Evolutionary conservation across 1,140 invertebrate genomes (phyloP).

Genomic region (Melanaphis sacchari): DNA sequence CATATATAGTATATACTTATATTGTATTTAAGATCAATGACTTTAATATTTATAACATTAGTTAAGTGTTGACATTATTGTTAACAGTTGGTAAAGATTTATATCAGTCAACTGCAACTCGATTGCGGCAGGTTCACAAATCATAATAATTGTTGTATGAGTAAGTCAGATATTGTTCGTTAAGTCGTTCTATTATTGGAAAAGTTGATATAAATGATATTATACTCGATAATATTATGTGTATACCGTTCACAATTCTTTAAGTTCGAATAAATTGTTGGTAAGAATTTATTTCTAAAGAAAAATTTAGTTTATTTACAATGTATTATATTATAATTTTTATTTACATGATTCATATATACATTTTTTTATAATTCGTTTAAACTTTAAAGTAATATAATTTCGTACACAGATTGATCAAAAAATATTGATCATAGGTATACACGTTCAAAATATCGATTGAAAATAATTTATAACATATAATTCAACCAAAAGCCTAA

Average conservation of each 20-base stretch:
- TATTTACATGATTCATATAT: too few species aligned
- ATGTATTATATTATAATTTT: neutral
- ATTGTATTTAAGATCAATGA: neutral
- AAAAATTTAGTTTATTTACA: too few species aligned
- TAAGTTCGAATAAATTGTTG: neutral
- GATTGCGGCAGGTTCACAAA: neutral
- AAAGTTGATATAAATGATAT: neutral
- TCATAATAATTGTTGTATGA: neutral
- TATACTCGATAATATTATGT: neutral
- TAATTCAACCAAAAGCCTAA: too few species aligned
- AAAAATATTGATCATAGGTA: too few species aligned
- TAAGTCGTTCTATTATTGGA: neutral
- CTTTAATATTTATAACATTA: neutral
- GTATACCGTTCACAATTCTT: neutral
- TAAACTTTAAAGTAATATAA: too few species aligned
- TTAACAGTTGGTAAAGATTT: neutral
- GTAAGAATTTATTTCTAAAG: neutral
- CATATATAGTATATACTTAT: neutral
- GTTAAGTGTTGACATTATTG: neutral
- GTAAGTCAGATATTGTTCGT: neutral
- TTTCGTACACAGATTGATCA: too few species aligned
- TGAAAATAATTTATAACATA: too few species aligned
- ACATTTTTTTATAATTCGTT: too few species aligned
- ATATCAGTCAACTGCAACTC: neutral
- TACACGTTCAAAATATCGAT: too few species aligned